These are phyloP conservation scores for Drosophila ananassae DNA, from an alignment of 1,140 invertebrate species.

Conservation along the genomic window DNA sequence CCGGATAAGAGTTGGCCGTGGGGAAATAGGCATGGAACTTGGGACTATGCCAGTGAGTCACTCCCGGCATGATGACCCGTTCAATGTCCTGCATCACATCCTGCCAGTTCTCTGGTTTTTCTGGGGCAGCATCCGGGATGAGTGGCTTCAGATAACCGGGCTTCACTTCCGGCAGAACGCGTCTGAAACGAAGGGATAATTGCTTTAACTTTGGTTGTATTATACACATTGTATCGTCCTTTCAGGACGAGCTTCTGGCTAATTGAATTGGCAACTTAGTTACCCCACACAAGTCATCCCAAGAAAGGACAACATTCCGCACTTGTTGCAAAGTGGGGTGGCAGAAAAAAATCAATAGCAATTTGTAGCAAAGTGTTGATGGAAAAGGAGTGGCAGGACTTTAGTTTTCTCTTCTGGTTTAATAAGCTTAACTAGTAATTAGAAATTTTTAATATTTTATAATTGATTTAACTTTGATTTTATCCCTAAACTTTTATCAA, in stretches of 20 bases:
- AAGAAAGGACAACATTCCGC: not conserved
- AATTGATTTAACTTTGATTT: not conserved
- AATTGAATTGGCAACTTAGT: slow-evolving; percentile 52
- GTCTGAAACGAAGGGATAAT: slow-evolving; percentile 85
- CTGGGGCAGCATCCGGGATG: slow-evolving; percentile 92
- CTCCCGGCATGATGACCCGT: slow-evolving; percentile 97
- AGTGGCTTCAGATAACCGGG: slow-evolving; percentile 93
- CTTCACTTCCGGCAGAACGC: slow-evolving; percentile 91
- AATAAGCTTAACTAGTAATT: not conserved
- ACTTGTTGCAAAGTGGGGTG: slow-evolving; percentile 23
- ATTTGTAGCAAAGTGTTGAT: slow-evolving; percentile 14
- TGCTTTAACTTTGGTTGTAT: slow-evolving; percentile 23
- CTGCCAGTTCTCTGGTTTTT: slow-evolving; percentile 93
- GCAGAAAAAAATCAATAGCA: slow-evolving; percentile 44
- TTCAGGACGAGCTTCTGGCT: slow-evolving; percentile 3
- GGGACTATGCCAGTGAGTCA: slow-evolving; percentile 99
- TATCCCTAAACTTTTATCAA: too few relatives aligned
- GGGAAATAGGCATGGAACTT: slow-evolving; percentile 99
- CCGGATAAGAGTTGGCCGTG: slow-evolving; percentile 97
- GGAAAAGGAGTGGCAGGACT: too few relatives aligned
- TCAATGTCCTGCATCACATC: slow-evolving; percentile 96
- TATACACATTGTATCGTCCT: not conserved
- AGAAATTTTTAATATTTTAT: too few relatives aligned
- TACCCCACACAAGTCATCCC: slow-evolving; percentile 2
- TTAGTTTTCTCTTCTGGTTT: not conserved